A percentile compares a stretch with the other conserved stretches of the same genome.
phyloP scores from a whole-genome alignment of 2,797 vertebrate genomes.

The Mycteria americana region DNA sequence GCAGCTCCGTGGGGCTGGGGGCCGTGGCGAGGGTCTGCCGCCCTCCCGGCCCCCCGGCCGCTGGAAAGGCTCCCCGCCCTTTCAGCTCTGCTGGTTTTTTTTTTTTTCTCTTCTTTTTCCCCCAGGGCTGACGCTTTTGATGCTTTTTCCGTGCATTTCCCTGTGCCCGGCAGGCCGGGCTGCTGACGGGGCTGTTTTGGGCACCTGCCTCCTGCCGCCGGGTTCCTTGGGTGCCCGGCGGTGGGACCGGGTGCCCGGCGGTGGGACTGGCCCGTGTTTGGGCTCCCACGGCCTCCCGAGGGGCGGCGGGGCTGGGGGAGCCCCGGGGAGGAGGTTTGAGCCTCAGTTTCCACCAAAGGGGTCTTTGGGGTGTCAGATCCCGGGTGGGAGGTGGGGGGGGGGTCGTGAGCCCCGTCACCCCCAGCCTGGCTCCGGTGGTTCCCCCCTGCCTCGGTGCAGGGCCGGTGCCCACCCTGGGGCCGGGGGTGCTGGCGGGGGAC shows the following conservation, averaged over 20 bases:
- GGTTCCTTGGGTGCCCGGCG: neutral
- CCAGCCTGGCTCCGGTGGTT: too few species aligned
- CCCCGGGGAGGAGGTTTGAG: neutral
- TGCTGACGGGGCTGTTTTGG: neutral
- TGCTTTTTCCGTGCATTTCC: neutral
- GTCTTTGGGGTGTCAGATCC: neutral
- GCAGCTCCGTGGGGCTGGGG: neutral
- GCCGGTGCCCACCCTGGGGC: neutral
- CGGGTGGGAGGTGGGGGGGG: neutral
- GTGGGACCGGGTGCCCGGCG: accelerated
- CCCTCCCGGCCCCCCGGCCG: too few species aligned
- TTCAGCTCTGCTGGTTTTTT: neutral
- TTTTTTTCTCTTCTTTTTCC: neutral
- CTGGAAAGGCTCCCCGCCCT: neutral
- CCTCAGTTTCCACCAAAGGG: neutral
- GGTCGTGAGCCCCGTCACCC: neutral
- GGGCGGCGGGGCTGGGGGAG: neutral
- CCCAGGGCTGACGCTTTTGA: neutral
- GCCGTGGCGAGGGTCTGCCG: neutral
- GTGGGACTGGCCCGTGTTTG: neutral
- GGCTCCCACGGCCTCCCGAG: neutral
- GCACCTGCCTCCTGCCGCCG: neutral
- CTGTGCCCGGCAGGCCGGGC: neutral
- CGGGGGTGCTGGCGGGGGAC: neutral
- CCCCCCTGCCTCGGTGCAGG: too few species aligned